phyloP scores from a whole-genome alignment of 2,888 invertebrate genomes.

The Leistus spinibarbis region DNA sequence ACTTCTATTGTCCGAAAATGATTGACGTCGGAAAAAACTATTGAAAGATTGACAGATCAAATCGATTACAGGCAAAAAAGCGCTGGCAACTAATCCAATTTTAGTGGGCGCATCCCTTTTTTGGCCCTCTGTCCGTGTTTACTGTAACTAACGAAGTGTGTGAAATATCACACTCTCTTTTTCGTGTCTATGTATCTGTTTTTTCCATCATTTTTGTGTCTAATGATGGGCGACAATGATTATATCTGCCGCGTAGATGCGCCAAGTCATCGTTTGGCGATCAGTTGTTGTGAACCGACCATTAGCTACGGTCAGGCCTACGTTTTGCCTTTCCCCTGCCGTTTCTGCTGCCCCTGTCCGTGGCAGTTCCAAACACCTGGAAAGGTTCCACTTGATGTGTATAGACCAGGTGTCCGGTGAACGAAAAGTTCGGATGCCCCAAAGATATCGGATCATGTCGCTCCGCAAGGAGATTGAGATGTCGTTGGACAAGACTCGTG shows the following conservation, averaged over 20 bases:
- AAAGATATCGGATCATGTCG: slow-evolving; percentile 1
- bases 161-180: slow-evolving; percentile 19
- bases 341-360: slow-evolving; percentile 1
- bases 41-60: slow-evolving; percentile 30
- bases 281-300: slow-evolving; percentile 46
- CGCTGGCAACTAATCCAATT: slow-evolving; percentile 25
- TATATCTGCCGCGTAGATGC: slow-evolving; percentile 1
- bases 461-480: not conserved
- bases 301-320: slow-evolving; percentile 46
- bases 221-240: slow-evolving; percentile 32
- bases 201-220: slow-evolving; percentile 8
- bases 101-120: not conserved
- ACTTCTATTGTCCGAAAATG: slow-evolving; percentile 15
- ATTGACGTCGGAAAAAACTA: slow-evolving; percentile 23
- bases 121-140: slow-evolving; percentile 9
- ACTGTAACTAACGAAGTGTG: slow-evolving; percentile 30
- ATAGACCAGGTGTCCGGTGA: not conserved
- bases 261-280: slow-evolving; percentile 33
- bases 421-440: not conserved
- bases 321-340: not conserved
- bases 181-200: not conserved
- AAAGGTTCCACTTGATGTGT: not conserved
- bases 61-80: slow-evolving; percentile 31
- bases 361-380: slow-evolving; percentile 1
- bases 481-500: not conserved